Base-by-base conservation (phyloP, 2,797 vertebrate genomes). In the Megaceryle alcyon region DNA sequence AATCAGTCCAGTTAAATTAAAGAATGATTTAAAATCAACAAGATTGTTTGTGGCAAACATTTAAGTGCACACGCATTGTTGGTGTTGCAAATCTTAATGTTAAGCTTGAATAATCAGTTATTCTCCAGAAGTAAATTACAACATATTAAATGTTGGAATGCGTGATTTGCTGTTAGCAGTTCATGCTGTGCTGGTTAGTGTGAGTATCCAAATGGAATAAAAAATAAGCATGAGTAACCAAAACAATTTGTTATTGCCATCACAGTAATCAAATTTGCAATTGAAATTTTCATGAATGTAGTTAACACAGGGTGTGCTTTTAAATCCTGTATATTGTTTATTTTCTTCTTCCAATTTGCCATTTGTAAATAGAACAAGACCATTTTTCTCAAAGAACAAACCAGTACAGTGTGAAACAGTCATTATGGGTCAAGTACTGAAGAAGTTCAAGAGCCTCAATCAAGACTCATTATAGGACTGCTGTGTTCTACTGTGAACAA, bases 231-330 rank as follows among this genome's bases (percentile, higher is more conserved):
- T 64, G 31, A 95, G 71, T 46, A 81, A 90, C 88, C 81, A 92
- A 48, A 90, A 54, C 73, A 90, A 9, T 56, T 81, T 41, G 81
- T 60, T 65, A 15, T 85, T 92, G 60, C 60, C 81, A 92, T 76
- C 63, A 28, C 37, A 82, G 83, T n/a, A 80, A 90, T 92, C 75
- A 94, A 79, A 96, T 88, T 64, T 92, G 77, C 91, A 92, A 81
- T 49, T 87, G 86, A 94, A 79, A 94, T 95, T n/a, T 76, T 41
- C 48, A 39, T 22, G 11, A 57, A 46, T 13, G 41, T 48, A 18
- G 59, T 86, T 23, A 35, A 35, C 33, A 19, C 66, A 39, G 46
- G 44, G 75, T 82, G 56, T 79, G 57, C 35, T 94, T 94, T 64
- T 41, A 84, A 92, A 68, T 57, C 75, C 88, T 46, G 3, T 11